Evolutionary conservation across 1,140 invertebrate genomes (phyloP), one percentile per base, ranked within the genome.

Genomic region (Cydia pomonella): DNA sequence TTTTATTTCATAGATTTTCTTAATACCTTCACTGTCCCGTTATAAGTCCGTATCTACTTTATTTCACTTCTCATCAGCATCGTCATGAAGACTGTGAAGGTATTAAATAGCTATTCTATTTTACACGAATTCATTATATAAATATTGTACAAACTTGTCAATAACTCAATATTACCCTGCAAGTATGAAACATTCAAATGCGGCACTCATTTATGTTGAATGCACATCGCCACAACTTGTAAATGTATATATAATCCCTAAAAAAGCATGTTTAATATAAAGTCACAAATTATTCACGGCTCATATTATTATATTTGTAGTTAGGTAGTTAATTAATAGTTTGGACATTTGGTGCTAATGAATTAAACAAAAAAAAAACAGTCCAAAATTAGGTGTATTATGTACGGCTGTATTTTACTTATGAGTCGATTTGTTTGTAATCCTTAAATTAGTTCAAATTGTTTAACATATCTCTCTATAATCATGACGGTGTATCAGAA

Each of bases 321-420:
- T 77, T 91, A 91, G 85, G 84, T 86, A 86, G 84, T 84, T 82
- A 82, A 66, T 73, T 80, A 84, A 86, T 88, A 88, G 80, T 83
- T 87, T 86, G 79, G 85, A 88, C 81, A 87, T 88, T 89, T 91
- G 89, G 89, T 91, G 89, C 89, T 91, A 91, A 87, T 62, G 69
- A 76, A 80, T 79, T 38, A 69, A 73, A 76, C 77, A 78, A 81
- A 66, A 59, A 74, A 79, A 80, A 80, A 80, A 78, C 80, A 82
- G 80, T 83, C 82, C 82, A 84, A 79, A 81, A 75, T 79, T 76
- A 79, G 72, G 33, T 73, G 44, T 77, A 44, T 72, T 72, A 25
- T 63, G 66, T 73, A 53, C 63, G 23, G 64, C 53, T 59, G 41
- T n/a, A 38, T 69, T 69, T 69, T 69, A 33, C 27, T 69, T 69